A percentile compares a stretch with the other conserved stretches of the same genome.
These are phyloP conservation scores for Bubalus kerabau DNA, from an alignment of 2,113 vertebrate species.

Conservation along the genomic window DNA sequence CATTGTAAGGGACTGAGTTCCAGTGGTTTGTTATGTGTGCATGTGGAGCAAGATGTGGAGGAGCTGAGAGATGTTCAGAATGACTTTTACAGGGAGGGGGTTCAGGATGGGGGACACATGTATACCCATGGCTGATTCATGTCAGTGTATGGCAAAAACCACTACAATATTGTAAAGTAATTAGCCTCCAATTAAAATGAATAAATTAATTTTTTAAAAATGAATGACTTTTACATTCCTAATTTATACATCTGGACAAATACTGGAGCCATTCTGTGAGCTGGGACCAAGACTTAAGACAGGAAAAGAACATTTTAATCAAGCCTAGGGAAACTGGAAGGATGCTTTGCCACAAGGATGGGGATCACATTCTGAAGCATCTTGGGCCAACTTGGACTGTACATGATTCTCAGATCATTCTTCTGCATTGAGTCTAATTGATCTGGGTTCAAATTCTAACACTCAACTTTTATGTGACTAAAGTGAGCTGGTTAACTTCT, in stretches of 20 bases:
- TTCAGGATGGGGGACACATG: not conserved
- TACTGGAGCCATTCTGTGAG: not conserved
- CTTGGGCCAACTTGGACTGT: not conserved
- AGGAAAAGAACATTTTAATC: not conserved
- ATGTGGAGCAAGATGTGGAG: not conserved
- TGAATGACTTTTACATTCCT: not conserved
- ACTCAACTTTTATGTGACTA: not conserved
- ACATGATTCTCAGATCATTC: not conserved
- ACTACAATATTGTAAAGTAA: not conserved
- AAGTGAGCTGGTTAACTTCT: not conserved
- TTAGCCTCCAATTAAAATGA: not conserved
- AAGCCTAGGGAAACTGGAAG: not conserved
- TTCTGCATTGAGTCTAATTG: not conserved
- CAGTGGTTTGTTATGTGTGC: not conserved
- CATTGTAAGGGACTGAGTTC: not conserved
- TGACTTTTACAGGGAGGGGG: not conserved
- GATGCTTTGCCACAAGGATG: not conserved
- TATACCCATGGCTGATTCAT: not conserved
- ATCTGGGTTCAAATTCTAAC: not conserved
- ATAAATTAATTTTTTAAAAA: not conserved
- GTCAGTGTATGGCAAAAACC: not conserved
- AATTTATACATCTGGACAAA: not conserved
- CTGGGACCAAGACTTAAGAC: not conserved
- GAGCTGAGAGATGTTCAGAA: not conserved
- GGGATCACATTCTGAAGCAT: not conserved